Evolutionary conservation across 2,797 vertebrate species (phyloP).

Genomic region (Sciurus carolinensis): DNA sequence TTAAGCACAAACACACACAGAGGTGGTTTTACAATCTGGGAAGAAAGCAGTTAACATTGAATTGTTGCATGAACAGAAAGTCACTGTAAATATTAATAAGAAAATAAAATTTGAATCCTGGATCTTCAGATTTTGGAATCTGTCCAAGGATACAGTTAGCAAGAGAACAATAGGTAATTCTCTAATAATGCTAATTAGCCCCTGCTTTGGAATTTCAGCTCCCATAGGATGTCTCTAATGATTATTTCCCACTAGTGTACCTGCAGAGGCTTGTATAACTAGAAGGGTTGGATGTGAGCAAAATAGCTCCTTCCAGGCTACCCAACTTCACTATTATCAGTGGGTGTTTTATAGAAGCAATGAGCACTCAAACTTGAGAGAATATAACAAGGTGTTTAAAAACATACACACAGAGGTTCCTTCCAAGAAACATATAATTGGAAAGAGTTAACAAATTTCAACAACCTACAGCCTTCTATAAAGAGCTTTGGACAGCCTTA

Average conservation of each 20-base stretch:
- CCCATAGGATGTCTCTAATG: constrained; percentile 48
- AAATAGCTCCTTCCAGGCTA: constrained; percentile 54
- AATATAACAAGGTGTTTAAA: constrained; percentile 43
- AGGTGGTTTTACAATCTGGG: neutral
- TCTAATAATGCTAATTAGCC: constrained; percentile 66
- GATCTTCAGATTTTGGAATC: neutral
- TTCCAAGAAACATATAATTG: neutral
- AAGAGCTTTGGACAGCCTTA: constrained; percentile 64
- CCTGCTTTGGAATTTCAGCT: constrained; percentile 59
- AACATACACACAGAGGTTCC: neutral
- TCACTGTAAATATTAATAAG: constrained; percentile 64
- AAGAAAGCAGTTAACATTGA: constrained; percentile 17
- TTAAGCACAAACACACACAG: neutral
- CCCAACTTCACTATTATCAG: constrained; percentile 61
- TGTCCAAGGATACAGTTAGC: constrained; percentile 43
- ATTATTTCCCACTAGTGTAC: constrained; percentile 71
- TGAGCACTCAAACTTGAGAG: constrained; percentile 13
- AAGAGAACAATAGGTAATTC: constrained; percentile 49
- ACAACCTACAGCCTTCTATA: constrained; percentile 46
- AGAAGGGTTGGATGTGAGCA: constrained; percentile 31
- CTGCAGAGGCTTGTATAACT: constrained; percentile 64
- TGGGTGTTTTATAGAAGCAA: constrained; percentile 23
- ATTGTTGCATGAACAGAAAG: neutral
- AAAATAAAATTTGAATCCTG: constrained; percentile 48
- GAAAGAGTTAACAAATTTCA: constrained; percentile 55